Conservation (phyloP, 35 echinoderm and acorn worm species). For the Heliocidaris tuberculata region DNA sequence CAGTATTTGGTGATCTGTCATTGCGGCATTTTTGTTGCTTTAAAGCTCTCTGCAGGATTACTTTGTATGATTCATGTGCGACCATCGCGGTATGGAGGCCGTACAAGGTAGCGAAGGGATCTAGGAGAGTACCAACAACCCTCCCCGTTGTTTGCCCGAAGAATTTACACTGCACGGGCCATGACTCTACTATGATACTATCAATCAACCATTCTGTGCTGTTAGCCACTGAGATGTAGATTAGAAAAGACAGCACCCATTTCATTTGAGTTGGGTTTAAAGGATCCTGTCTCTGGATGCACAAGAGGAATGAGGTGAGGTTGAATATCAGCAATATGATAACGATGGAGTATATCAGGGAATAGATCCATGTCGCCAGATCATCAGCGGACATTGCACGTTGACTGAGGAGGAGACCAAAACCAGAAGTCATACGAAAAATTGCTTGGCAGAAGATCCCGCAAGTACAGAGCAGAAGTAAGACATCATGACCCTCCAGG, state of each 20-base stretch:
- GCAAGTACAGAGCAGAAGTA: constrained; percentile 23
- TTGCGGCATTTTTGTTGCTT: background rate
- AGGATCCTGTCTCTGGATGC: constrained; percentile 1
- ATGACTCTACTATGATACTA: background rate
- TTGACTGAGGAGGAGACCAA: background rate
- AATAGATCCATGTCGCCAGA: no score
- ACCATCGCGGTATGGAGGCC: constrained; percentile 36
- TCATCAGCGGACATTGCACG: background rate
- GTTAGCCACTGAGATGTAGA: background rate
- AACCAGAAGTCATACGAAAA: background rate
- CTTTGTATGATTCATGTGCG: constrained; percentile 25
- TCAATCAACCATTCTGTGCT: constrained; percentile 22
- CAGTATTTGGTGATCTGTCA: background rate
- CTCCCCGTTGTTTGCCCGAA: background rate
- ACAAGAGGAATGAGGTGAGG: background rate
- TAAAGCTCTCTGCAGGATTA: background rate
- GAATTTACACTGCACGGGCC: background rate
- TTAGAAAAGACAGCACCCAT: background rate
- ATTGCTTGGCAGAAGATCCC: constrained; percentile 24
- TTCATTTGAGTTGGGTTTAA: background rate
- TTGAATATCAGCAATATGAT: background rate
- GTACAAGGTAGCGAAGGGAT: background rate
- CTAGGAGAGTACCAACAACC: background rate
- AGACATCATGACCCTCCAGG: constrained; percentile 15
- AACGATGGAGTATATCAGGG: constrained; percentile 14